Base-by-base conservation (phyloP, 2,113 vertebrate species). In the Dicrurus megarhynchus region DNA sequence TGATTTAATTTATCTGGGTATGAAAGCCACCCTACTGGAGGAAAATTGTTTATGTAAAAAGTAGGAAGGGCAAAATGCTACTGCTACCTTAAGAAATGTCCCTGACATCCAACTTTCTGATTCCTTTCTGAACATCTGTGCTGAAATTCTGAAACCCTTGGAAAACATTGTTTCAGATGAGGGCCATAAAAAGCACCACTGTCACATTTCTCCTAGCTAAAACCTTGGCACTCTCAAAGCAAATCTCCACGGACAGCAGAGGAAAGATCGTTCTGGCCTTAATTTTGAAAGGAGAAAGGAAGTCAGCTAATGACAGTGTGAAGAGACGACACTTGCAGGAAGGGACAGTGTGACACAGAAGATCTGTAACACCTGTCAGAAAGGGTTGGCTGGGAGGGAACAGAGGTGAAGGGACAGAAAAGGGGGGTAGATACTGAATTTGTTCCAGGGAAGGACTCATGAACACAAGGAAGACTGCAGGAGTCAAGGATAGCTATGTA, bases 401-500 rank as follows among this genome's bases (percentile, higher is more conserved):
- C 8, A 69, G 21, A 52, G 15, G 1, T 47, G 53, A 65, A 57
- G 17, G 24, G 22, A 67, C 17, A 65, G 32, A 63, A 89, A 20
- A 33, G 21, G 7, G 14, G 32, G 42, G 24, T 20, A 39, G 11
- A 30, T 81, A 12, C 11, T 35, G 35, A 16, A 13, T 86, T 67
- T 42, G 6, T 32, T 70, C 10, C 32, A 86, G 44, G 12, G 30
- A 79, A 63, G 15, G 22, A 11, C 35, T 64, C 8, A 18, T 71
- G 19, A 85, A n/a, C 33, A 30, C 42, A 50, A 52, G 9, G 16
- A 57, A 68, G 9, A 50, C 5, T 17, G 35, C 55, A 74, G 37
- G 14, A 60, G 11, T n/a, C 33, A 71, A 50, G 17, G 9, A 6
- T 16, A 21, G 22, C 42, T 30, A 19, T 0, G 0, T n/a, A 47